Evolutionary conservation across 35 echinoderm and acorn worm genomes (phyloP).

Genomic region (Apostichopus japonicus): DNA sequence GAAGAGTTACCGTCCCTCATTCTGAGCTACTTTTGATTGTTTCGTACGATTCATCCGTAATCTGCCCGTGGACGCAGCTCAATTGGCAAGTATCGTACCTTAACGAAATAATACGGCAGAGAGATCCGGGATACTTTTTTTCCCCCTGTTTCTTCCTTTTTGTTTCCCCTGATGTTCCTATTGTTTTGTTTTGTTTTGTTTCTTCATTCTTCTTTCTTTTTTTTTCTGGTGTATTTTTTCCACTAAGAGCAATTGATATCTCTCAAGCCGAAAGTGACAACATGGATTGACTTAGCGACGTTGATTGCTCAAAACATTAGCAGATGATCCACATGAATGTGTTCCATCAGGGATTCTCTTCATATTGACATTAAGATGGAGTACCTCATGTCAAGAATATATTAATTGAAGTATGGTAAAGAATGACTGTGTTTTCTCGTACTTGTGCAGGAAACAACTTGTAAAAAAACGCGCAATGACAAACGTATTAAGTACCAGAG

Average conservation of each 20-base stretch:
- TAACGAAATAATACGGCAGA: not conserved
- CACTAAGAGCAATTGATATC: conserved; percentile 18
- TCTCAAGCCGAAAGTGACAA: conserved; percentile 12
- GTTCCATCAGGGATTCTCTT: not conserved
- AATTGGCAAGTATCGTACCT: not conserved
- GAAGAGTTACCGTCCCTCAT: too few relatives aligned
- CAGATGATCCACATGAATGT: conserved; percentile 16
- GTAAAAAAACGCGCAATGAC: not conserved
- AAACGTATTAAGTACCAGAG: not conserved
- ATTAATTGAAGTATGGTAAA: conserved; percentile 8
- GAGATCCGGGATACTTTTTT: not conserved
- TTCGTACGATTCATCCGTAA: not conserved
- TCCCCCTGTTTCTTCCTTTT: not conserved
- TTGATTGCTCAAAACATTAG: conserved; percentile 20
- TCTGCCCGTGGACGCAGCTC: not conserved
- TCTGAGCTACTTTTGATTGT: not conserved
- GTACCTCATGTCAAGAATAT: not conserved
- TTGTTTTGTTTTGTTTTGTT: not conserved
- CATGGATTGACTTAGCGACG: conserved; percentile 12
- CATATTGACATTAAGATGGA: conserved; percentile 11
- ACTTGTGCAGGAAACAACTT: conserved; percentile 18
- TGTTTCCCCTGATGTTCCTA: not conserved
- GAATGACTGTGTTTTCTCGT: conserved; percentile 8
- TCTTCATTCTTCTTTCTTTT: not conserved
- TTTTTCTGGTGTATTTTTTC: not conserved